Percentiles rank a stretch among this genome's conserved stretches.
Conservation (phyloP, 2,888 invertebrate species). For the Oligia latruncula region DNA sequence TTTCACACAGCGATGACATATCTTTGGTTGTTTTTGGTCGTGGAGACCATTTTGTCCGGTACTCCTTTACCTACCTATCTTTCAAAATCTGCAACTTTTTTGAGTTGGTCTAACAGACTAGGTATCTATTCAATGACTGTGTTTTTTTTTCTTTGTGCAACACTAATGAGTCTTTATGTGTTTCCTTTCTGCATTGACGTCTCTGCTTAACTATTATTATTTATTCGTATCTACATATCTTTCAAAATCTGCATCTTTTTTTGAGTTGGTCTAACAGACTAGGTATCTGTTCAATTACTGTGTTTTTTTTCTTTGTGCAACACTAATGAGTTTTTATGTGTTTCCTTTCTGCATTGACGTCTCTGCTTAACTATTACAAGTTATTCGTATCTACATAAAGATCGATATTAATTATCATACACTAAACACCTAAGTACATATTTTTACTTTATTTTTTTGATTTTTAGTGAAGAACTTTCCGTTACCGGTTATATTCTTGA, state of each 20-base stretch:
- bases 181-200: slow-evolving; percentile 4
- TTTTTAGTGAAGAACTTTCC: not conserved
- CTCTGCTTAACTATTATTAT: slow-evolving; percentile 6
- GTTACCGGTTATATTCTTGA: not conserved
- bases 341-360: slow-evolving; percentile 4
- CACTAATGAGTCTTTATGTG: slow-evolving; percentile 20
- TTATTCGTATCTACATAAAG: slow-evolving; percentile 6
- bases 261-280: not conserved
- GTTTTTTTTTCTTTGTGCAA: not conserved
- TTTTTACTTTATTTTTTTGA: not conserved
- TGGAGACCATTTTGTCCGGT: too few species aligned
- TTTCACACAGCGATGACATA: too few species aligned
- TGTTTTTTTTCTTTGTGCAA: not conserved
- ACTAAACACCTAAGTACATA: not conserved
- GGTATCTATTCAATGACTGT: not conserved
- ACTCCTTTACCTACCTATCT: not conserved
- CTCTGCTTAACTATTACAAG: slow-evolving; percentile 4
- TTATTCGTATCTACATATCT: not conserved
- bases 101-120: not conserved
- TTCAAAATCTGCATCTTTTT: not conserved
- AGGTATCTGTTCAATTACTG: not conserved
- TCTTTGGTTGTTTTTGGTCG: too few species aligned
- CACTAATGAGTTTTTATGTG: slow-evolving; percentile 20
- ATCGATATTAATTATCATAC: not conserved
- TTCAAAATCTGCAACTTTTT: not conserved